A percentile compares a stretch with the other conserved stretches of the same genome.
Evolutionary conservation across 2,113 vertebrate species (phyloP).

Genomic region (Forbesichthys papilliferus): DNA sequence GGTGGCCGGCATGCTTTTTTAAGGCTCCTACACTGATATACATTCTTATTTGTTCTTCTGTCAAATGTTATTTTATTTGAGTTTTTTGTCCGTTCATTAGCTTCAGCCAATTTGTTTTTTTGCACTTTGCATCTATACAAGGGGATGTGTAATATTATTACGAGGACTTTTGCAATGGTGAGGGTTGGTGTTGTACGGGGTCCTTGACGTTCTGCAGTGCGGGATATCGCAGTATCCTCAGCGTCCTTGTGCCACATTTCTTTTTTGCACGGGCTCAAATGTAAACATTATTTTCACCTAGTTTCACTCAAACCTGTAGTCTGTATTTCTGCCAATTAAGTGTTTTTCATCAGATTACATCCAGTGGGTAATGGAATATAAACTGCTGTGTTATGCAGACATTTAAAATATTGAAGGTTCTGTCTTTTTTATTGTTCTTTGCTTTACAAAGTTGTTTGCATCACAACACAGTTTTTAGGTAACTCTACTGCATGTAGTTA

Average conservation of each 20-base stretch:
- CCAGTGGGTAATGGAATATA: constrained; percentile 35
- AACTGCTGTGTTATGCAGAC: constrained; percentile 52
- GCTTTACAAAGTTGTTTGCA: constrained; percentile 24
- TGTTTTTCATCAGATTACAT: constrained; percentile 18
- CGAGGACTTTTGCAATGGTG: constrained; percentile 71
- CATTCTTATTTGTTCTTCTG: constrained; percentile 63
- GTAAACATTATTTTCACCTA: constrained; percentile 38
- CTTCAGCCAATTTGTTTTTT: constrained; percentile 88
- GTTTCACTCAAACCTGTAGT: constrained; percentile 15
- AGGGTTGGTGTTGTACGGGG: constrained; percentile 56
- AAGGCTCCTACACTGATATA: constrained; percentile 85
- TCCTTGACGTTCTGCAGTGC: constrained; percentile 52
- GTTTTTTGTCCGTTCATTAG: constrained; percentile 68
- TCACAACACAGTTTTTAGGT: constrained; percentile 28
- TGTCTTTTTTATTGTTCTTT: constrained; percentile 35
- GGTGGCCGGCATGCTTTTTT: constrained; percentile 93
- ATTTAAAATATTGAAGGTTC: constrained; percentile 38
- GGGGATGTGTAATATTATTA: constrained; percentile 95
- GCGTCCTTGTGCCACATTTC: constrained; percentile 57
- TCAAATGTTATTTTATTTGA: constrained; percentile 35
- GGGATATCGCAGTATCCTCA: constrained; percentile 62
- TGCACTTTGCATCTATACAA: constrained; percentile 97
- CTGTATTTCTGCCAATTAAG: constrained; percentile 8
- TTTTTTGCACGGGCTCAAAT: constrained; percentile 64
- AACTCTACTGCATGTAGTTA: constrained; percentile 55